Evolutionary conservation across 2,113 vertebrate genomes (phyloP), one percentile per base, ranked within the genome.

Genomic region (Turdus rufiventris): DNA sequence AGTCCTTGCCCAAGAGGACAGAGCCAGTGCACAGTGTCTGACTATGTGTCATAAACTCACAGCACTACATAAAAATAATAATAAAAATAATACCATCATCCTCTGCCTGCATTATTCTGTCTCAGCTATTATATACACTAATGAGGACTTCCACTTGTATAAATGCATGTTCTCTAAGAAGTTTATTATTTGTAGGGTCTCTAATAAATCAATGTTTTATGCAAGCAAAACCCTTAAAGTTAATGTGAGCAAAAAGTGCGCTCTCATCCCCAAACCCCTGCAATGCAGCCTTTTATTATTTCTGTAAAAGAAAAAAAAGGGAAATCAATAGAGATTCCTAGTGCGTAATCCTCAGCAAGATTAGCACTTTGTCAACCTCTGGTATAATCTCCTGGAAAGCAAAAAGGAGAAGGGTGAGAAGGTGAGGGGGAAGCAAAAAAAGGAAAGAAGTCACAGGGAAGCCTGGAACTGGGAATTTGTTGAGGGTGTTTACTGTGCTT

Each of bases 271-370:
- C 76, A 72, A 94, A 93, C 45, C 92, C 89, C 96, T 93, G 87
- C 95, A 96, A 96, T 95, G 84, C 82, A 93, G 82, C 33, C 90
- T 73, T 95, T 53, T 82, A 91, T 96, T 97, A 93, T 88, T 94
- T 95, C 65, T 91, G 77, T 74, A 85, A 96, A 96, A 91, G 84
- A 76, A 92, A 74, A 65, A 68, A 38, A 28, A 11, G 31, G 56
- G 86, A 79, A 96, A 94, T 97, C 92, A 93, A 93, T 93, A 95
- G 89, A 91, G 75, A 93, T 89, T 81, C 84, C 94, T 93, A 2
- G 8, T 93, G 81, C 12, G 15, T 92, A 97, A 96, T 94, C 72
- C 92, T 90, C 79, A 81, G 63, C 63, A 72, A 97, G 96, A 97
- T 95, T 95, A 97, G 81, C 87, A 79, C 91, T 93, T 95, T 89